Conservation (phyloP, 2,113 vertebrate species). For the Ivindomyrus marchei region DNA sequence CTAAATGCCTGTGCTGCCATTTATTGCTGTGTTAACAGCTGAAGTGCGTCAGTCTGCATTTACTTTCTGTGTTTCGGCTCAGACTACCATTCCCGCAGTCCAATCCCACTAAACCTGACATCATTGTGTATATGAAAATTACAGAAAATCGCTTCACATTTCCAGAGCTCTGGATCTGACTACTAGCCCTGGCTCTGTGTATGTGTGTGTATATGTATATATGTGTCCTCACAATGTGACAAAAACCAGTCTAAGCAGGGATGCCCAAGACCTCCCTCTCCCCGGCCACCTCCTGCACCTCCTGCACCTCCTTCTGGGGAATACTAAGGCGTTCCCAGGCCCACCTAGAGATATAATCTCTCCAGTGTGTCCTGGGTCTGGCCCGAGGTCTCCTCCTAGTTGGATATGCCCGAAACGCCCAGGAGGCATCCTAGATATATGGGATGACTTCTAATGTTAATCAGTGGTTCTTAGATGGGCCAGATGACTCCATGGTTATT, state of each 20-base stretch:
- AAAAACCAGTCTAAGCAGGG: no score
- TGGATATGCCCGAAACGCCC: background rate
- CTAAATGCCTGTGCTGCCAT: background rate
- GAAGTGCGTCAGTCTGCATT: background rate
- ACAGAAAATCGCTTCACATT: background rate
- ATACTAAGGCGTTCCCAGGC: no score
- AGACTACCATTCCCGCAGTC: background rate
- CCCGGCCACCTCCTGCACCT: no score
- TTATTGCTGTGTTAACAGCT: background rate
- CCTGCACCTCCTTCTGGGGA: no score
- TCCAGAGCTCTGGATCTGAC: background rate
- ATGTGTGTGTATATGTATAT: background rate
- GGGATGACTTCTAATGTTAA: no score
- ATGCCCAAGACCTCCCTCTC: background rate
- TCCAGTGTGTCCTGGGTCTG: no score
- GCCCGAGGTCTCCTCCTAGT: background rate
- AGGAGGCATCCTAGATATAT: background rate
- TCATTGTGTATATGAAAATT: background rate
- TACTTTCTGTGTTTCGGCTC: background rate
- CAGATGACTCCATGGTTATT: no score
- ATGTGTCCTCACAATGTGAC: background rate
- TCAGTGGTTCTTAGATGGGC: no score
- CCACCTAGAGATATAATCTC: no score
- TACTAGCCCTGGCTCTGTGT: background rate
- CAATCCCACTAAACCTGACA: background rate